Evolutionary conservation across 2,797 vertebrate species (phyloP).

Genomic region (Lacerta agilis): DNA sequence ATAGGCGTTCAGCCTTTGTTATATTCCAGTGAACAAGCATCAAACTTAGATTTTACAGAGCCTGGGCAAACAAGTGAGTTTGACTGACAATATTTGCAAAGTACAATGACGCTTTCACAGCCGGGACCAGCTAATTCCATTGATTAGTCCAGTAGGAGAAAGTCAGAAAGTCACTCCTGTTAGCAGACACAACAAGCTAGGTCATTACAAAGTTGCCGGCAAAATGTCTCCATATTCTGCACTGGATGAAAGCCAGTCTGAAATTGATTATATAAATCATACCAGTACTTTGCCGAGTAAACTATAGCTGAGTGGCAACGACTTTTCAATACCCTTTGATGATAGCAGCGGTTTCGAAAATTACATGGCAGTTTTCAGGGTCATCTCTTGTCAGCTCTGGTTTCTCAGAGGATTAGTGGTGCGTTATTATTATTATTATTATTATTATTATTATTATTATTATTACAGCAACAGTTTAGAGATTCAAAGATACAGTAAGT

Average conservation of each 20-base stretch:
- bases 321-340: not conserved
- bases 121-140: not conserved
- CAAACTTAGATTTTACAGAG: slow-evolving; percentile 5
- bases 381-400: not conserved
- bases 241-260: slow-evolving; percentile 18
- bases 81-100: slow-evolving; percentile 11
- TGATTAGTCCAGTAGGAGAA: not conserved
- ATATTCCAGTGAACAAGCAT: not conserved
- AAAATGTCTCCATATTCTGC: not conserved
- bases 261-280: slow-evolving; percentile 32
- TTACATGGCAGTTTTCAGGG: not conserved
- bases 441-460: not conserved
- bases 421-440: not conserved
- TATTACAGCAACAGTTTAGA: not conserved
- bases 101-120: slow-evolving; percentile 15
- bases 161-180: slow-evolving; percentile 2
- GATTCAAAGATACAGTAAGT: not conserved
- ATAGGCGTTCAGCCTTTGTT: not conserved
- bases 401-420: not conserved
- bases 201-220: slow-evolving; percentile 23
- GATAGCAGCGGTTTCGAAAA: slow-evolving; percentile 11
- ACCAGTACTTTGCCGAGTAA: slow-evolving; percentile 26
- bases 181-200: not conserved
- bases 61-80: not conserved
- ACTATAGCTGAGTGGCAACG: not conserved